Conservation (phyloP, 2,888 invertebrate genomes). For the Onthophagus sagittarius region DNA sequence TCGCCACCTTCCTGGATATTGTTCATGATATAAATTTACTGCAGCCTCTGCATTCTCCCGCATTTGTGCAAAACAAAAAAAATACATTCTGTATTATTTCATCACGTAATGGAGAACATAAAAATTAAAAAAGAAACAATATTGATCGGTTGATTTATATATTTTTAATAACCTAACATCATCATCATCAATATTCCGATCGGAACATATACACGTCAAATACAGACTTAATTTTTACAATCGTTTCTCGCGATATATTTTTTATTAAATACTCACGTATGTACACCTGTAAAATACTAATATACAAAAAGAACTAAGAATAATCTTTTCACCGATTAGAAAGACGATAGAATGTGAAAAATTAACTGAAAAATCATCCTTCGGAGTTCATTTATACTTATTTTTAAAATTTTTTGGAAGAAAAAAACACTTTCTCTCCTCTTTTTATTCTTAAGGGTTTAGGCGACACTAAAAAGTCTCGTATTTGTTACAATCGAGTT, state of each 20-base stretch:
- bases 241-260: not conserved
- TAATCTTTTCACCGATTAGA: not conserved
- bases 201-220: not conserved
- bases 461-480: not conserved
- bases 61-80: no score
- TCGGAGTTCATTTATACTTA: not conserved
- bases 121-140: no score
- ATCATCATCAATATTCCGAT: not conserved
- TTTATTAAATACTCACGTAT: not conserved
- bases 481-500: not conserved
- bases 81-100: no score
- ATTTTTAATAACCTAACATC: not conserved
- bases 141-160: not conserved
- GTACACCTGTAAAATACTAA: not conserved
- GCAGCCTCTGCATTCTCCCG: no score
- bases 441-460: not conserved
- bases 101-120: no score
- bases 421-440: not conserved
- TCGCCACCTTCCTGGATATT: no score
- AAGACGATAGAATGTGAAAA: not conserved
- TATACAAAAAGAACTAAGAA: not conserved
- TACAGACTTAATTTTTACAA: not conserved
- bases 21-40: no score
- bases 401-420: not conserved
- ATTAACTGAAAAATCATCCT: not conserved